Percentiles rank a stretch among this genome's conserved stretches.
Evolutionary conservation across 1,140 invertebrate genomes (phyloP).

Genomic region (silkworm (Bombyx mori)): ASM3026992v2 NC_085133.1:726001-726500

Average conservation of each 20-base stretch:
- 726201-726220: too few relatives aligned
- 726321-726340: too few relatives aligned
- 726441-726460: conserved; percentile 18
- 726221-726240: too few relatives aligned
- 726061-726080: background rate
- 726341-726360: background rate
- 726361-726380: background rate
- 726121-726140: background rate
- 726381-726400: background rate
- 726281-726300: too few relatives aligned
- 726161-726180: background rate
- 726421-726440: conserved; percentile 18
- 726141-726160: background rate
- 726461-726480: conserved; percentile 11
- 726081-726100: background rate
- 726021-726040: too few relatives aligned
- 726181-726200: background rate
- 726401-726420: background rate
- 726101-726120: background rate
- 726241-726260: too few relatives aligned
- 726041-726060: too few relatives aligned
- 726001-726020: too few relatives aligned
- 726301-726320: too few relatives aligned
- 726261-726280: too few relatives aligned
- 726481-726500: conserved; percentile 11